phyloP scores from a whole-genome alignment of 2,113 vertebrate species.

The Microcebus tavaratra region DNA sequence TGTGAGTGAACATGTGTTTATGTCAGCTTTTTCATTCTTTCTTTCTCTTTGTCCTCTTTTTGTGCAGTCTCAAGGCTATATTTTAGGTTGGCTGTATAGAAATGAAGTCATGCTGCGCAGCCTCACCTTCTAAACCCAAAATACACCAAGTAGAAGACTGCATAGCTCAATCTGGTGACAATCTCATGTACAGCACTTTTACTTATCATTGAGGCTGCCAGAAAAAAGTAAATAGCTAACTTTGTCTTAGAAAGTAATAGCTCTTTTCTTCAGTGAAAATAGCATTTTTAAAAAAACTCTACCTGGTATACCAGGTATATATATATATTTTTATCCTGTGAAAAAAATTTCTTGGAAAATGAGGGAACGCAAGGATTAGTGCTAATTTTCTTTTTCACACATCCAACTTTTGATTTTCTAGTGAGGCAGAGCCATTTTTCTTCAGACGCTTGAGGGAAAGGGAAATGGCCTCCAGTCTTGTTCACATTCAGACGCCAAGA shows the following conservation, averaged over 20 bases:
- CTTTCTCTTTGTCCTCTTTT: background rate
- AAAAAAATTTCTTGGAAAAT: conserved; percentile 55
- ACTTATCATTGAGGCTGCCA: conserved; percentile 20
- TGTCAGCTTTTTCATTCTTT: background rate
- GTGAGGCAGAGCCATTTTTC: background rate
- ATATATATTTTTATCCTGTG: conserved; percentile 5
- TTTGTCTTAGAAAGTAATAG: conserved; percentile 16
- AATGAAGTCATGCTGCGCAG: background rate
- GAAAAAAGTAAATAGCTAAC: conserved; percentile 12
- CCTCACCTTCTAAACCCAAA: background rate
- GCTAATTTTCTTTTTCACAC: background rate
- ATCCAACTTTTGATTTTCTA: background rate
- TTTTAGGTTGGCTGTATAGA: conserved; percentile 20
- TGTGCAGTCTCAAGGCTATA: background rate
- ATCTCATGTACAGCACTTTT: background rate
- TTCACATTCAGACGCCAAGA: background rate
- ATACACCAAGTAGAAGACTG: background rate
- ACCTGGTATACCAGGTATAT: background rate
- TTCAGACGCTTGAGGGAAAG: background rate
- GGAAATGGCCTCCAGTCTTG: background rate
- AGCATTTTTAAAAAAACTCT: background rate
- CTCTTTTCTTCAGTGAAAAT: conserved; percentile 42
- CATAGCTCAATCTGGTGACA: conserved; percentile 1
- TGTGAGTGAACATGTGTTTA: background rate
- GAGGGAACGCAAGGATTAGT: background rate